phyloP scores from a whole-genome alignment of 2,113 vertebrate genomes.

The Urocolius indicus region DNA sequence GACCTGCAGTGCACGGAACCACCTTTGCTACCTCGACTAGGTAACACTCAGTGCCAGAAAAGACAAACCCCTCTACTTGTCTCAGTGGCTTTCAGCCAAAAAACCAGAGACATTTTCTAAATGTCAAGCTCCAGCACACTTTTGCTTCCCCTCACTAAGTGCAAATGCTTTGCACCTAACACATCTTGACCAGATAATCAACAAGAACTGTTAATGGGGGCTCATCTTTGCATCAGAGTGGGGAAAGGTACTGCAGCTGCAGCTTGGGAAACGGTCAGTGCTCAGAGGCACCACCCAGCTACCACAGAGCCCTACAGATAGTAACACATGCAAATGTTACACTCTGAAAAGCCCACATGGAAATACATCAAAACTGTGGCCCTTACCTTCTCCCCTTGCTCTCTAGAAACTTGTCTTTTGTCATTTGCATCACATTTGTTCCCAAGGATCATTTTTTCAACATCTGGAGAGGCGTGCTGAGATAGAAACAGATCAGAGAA shows the following conservation, averaged over 20 bases:
- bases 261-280: fast-evolving
- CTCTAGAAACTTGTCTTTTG: constrained; percentile 95
- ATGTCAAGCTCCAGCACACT: fast-evolving
- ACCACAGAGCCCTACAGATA: fast-evolving
- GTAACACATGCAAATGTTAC: fast-evolving
- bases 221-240: neutral
- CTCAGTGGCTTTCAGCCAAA: neutral
- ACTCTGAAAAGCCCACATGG: fast-evolving
- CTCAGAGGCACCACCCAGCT: fast-evolving
- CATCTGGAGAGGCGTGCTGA: constrained; percentile 95
- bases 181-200: fast-evolving
- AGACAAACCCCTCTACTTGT: neutral
- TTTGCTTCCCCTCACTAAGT: neutral
- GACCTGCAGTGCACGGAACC: fast-evolving
- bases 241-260: fast-evolving
- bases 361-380: fast-evolving
- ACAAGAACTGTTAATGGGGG: neutral
- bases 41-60: neutral
- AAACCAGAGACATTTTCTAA: neutral
- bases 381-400: constrained; percentile 93
- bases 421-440: constrained; percentile 98
- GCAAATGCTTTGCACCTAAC: neutral
- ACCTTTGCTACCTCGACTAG: fast-evolving
- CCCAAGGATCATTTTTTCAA: constrained; percentile 98
- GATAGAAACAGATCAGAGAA: neutral